These are phyloP conservation scores for Leucophenga montana DNA, from an alignment of 2,888 invertebrate genomes.

Conservation along the genomic window DNA sequence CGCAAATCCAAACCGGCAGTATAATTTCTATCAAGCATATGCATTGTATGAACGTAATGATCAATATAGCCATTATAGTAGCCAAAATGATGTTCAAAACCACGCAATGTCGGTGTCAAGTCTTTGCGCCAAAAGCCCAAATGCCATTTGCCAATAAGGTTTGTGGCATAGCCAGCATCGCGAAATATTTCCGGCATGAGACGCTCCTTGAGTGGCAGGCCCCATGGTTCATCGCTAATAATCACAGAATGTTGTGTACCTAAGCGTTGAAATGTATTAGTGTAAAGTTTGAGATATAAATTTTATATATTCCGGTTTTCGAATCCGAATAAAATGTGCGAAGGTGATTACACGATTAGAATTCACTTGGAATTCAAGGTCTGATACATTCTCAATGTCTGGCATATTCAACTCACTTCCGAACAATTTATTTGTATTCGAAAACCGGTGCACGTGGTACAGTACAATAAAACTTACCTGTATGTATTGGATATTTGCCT, in stretches of 20 bases:
- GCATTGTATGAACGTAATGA: slow-evolving; percentile 82
- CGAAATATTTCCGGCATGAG: slow-evolving; percentile 81
- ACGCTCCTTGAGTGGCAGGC: slow-evolving; percentile 80
- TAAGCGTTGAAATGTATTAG: too few relatives aligned
- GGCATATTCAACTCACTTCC: too few relatives aligned
- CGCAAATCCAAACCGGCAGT: slow-evolving; percentile 74
- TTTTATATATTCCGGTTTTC: too few relatives aligned
- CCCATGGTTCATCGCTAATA: slow-evolving; percentile 80
- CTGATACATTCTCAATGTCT: too few relatives aligned
- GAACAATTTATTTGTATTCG: too few relatives aligned
- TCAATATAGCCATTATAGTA: slow-evolving; percentile 89
- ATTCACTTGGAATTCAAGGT: background rate
- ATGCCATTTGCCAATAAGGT: slow-evolving; percentile 94
- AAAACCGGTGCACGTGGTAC: too few relatives aligned
- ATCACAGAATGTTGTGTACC: slow-evolving; percentile 85
- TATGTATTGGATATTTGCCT: slow-evolving; percentile 90
- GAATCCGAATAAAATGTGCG: too few relatives aligned
- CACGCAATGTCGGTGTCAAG: slow-evolving; percentile 81
- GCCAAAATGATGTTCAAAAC: slow-evolving; percentile 88
- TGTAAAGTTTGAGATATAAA: too few relatives aligned
- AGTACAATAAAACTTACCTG: slow-evolving; percentile 73
- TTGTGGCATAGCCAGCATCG: slow-evolving; percentile 85
- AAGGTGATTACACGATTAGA: too few relatives aligned
- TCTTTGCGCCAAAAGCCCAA: slow-evolving; percentile 82
- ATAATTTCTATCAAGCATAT: slow-evolving; percentile 69